These are phyloP conservation scores for Caracal caracal DNA, from an alignment of 2,113 vertebrate species.

Conservation along the genomic window DNA sequence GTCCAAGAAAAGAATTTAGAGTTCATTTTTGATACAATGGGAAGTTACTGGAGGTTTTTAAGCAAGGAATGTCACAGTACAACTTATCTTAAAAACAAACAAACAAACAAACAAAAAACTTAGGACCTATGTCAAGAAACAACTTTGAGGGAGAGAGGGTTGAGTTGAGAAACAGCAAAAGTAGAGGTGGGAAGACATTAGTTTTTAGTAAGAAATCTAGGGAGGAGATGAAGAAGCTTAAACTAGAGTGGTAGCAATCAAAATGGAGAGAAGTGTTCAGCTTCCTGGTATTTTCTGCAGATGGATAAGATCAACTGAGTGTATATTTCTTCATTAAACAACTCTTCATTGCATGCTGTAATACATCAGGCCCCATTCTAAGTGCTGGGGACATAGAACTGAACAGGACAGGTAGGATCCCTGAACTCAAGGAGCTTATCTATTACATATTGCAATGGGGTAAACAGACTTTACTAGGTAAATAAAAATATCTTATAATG, in stretches of 20 bases:
- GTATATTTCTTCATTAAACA: neutral
- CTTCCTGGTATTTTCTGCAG: neutral
- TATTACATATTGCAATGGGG: neutral
- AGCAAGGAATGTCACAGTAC: neutral
- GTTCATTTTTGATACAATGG: neutral
- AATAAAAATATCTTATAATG: neutral
- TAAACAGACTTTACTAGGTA: neutral
- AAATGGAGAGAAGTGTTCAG: neutral
- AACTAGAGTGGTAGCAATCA: neutral
- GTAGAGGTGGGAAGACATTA: neutral
- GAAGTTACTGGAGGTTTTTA: neutral
- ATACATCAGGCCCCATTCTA: neutral
- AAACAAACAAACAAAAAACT: neutral
- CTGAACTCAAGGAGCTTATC: neutral
- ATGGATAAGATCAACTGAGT: neutral
- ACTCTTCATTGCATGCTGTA: neutral
- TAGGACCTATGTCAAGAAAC: neutral
- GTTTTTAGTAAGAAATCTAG: slow-evolving; percentile 8
- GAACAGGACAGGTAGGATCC: neutral
- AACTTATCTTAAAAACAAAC: neutral
- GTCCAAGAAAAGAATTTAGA: neutral
- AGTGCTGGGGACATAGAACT: neutral
- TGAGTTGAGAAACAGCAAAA: neutral
- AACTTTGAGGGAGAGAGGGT: neutral
- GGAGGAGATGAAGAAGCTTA: neutral